Evolutionary conservation across 2,888 invertebrate genomes (phyloP).

Genomic region (Drosophila nr. fundita): DNA sequence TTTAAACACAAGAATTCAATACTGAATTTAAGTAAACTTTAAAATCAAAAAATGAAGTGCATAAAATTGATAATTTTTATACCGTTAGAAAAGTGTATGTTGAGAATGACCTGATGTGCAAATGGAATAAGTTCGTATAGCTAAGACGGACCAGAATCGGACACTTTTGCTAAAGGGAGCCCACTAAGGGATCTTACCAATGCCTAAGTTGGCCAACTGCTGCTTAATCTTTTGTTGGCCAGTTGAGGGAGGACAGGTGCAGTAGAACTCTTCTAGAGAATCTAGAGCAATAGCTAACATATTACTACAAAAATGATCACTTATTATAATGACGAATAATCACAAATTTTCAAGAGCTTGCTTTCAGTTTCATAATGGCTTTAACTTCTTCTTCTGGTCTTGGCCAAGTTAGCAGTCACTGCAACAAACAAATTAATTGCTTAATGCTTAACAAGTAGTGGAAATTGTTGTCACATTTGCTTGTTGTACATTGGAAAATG

Average conservation of each 20-base stretch:
- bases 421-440: not conserved
- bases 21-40: not conserved
- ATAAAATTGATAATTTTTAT: not conserved
- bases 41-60: too few species aligned
- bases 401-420: not conserved
- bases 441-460: not conserved
- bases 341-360: not conserved
- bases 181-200: not conserved
- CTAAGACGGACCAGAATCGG: too few species aligned
- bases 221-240: not conserved
- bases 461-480: not conserved
- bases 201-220: not conserved
- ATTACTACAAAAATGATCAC: too few species aligned
- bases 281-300: not conserved
- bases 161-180: too few species aligned
- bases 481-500: not conserved
- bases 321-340: too few species aligned
- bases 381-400: not conserved
- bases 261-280: not conserved
- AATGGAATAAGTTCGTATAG: too few species aligned
- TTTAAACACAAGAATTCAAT: not conserved
- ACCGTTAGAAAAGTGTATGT: too few species aligned
- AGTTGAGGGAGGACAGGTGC: rapidly evolving
- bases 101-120: too few species aligned
- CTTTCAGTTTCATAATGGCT: not conserved